Evolutionary conservation across 1,140 invertebrate species (phyloP).

Genomic region (Scaptomyza montana): DNA sequence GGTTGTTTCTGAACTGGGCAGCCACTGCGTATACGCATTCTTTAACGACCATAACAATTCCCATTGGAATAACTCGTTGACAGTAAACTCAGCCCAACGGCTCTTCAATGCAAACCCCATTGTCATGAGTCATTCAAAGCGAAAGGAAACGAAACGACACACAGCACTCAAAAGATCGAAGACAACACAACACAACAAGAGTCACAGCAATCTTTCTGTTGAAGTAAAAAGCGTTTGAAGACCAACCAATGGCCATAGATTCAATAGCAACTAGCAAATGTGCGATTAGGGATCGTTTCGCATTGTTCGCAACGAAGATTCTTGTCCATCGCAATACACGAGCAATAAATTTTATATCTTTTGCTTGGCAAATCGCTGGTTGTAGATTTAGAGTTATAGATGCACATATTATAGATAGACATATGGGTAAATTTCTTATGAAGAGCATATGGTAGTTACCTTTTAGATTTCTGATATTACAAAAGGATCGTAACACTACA

Average conservation of each 20-base stretch:
- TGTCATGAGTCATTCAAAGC: slow-evolving; percentile 63
- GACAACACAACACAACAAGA: slow-evolving; percentile 36
- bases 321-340: slow-evolving; percentile 19
- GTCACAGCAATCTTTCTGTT: slow-evolving; percentile 15
- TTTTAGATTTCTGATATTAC: no score
- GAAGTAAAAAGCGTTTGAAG: slow-evolving; percentile 7
- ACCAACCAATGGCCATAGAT: slow-evolving; percentile 29
- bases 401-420: not conserved
- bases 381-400: not conserved
- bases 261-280: slow-evolving; percentile 20
- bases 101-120: slow-evolving; percentile 55
- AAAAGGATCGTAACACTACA: not conserved
- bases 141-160: slow-evolving; percentile 36
- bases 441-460: no score
- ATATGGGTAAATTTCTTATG: no score
- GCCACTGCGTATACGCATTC: slow-evolving; percentile 59
- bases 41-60: slow-evolving; percentile 28
- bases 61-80: slow-evolving; percentile 42
- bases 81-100: slow-evolving; percentile 5
- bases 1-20: slow-evolving; percentile 24
- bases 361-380: not conserved
- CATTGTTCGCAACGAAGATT: slow-evolving; percentile 34
- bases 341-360: slow-evolving; percentile 23
- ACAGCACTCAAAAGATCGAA: slow-evolving; percentile 50
- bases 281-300: slow-evolving; percentile 44